phyloP scores from a whole-genome alignment of 2,888 invertebrate species.

The Macropis europaea region DNA sequence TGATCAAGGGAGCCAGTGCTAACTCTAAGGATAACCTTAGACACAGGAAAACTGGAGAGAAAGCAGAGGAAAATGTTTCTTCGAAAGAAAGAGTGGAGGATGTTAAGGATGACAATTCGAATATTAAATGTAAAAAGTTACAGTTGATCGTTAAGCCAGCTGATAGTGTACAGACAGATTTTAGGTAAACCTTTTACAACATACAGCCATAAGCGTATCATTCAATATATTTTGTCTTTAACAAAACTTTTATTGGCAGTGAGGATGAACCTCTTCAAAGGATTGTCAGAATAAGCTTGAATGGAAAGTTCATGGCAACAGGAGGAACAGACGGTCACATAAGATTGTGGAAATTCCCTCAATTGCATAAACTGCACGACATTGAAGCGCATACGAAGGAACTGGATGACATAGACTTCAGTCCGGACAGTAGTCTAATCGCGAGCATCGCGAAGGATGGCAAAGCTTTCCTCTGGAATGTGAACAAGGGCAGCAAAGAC shows the following conservation, averaged over 20 bases:
- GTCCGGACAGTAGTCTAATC: constrained; percentile 87
- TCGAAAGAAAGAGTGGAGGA: constrained; percentile 61
- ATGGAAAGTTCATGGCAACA: constrained; percentile 91
- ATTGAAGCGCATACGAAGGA: constrained; percentile 92
- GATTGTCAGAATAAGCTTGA: constrained; percentile 89
- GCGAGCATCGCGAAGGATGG: constrained; percentile 95
- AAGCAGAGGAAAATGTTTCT: constrained; percentile 35
- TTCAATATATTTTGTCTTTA: not conserved
- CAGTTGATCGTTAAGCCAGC: constrained; percentile 88
- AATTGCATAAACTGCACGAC: constrained; percentile 86
- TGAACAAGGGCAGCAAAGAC: constrained; percentile 84
- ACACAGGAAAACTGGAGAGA: constrained; percentile 81
- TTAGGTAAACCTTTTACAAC: constrained; percentile 81
- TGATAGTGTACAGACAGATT: constrained; percentile 93
- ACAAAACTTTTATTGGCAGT: constrained; percentile 61
- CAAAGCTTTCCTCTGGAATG: constrained; percentile 90
- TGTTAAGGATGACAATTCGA: constrained; percentile 67
- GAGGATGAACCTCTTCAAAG: constrained; percentile 91
- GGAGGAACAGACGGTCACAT: constrained; percentile 95
- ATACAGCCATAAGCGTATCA: not conserved
- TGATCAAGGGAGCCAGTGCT: constrained; percentile 80
- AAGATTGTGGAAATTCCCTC: constrained; percentile 94
- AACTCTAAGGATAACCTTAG: constrained; percentile 77
- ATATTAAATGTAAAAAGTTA: constrained; percentile 82
- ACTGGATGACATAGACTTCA: constrained; percentile 96